Evolutionary conservation across 2,113 vertebrate species (phyloP).

Genomic region (Elanoides forficatus): DNA sequence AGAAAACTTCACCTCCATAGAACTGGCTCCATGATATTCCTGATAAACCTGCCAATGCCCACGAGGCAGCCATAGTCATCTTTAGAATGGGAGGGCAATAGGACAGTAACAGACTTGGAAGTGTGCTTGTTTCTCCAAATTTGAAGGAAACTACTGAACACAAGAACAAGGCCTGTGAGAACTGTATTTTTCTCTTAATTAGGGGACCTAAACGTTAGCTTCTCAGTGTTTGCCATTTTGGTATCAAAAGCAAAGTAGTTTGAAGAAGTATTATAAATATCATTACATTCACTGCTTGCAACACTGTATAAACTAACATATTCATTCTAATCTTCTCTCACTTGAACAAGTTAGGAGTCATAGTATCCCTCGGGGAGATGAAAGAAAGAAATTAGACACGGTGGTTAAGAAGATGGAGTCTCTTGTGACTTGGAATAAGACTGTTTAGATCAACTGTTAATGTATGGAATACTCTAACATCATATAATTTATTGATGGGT

Average conservation of each 20-base stretch:
- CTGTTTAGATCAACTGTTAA: not conserved
- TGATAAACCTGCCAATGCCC: not conserved
- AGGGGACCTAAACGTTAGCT: not conserved
- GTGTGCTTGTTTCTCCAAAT: not conserved
- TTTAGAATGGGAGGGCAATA: not conserved
- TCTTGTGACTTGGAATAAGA: not conserved
- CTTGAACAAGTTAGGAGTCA: not conserved
- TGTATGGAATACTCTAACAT: not conserved
- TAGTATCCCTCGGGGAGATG: not conserved
- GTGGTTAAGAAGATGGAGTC: not conserved
- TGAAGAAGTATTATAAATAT: not conserved
- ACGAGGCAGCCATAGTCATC: not conserved
- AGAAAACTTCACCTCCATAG: not conserved
- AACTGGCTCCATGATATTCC: not conserved
- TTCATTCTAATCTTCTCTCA: not conserved
- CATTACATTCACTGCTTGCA: not conserved
- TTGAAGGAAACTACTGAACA: not conserved
- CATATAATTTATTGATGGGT: not conserved
- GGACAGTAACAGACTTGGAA: not conserved
- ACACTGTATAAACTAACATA: not conserved
- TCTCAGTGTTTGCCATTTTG: not conserved
- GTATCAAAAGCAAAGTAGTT: not conserved
- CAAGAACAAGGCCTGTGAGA: not conserved
- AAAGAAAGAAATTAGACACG: not conserved
- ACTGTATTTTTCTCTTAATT: not conserved